These are phyloP conservation scores for Bimastos eiseni DNA, from an alignment of 2,888 invertebrate species.

Conservation along the genomic window DNA sequence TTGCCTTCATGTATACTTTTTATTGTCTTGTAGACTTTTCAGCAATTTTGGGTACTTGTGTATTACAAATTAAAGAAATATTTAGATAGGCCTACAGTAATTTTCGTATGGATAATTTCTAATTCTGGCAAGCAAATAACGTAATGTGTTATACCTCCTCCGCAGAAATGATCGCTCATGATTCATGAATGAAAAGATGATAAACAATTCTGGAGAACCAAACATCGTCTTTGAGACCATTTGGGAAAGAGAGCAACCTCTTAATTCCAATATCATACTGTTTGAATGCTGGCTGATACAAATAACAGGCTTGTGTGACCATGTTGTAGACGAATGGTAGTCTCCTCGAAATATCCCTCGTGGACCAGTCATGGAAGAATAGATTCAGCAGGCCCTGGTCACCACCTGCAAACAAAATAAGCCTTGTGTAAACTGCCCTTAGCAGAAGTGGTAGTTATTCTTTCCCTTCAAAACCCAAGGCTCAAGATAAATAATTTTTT, in stretches of 20 bases:
- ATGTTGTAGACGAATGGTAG: constrained; percentile 97
- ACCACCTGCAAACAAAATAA: constrained; percentile 62
- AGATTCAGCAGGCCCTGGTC: constrained; percentile 94
- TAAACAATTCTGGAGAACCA: not conserved
- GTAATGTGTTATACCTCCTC: not conserved
- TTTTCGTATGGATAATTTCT: too few species aligned
- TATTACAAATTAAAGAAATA: not conserved
- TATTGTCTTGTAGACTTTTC: not conserved
- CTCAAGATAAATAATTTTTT: not conserved
- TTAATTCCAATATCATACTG: too few species aligned
- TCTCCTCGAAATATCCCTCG: constrained; percentile 85
- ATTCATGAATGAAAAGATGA: not conserved
- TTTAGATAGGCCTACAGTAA: too few species aligned
- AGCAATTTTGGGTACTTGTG: not conserved
- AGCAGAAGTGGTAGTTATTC: not conserved
- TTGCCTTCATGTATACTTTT: not conserved
- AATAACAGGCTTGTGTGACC: constrained; percentile 91
- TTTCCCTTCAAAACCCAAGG: not conserved
- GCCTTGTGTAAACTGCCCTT: not conserved
- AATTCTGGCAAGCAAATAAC: too few species aligned
- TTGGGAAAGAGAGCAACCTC: not conserved
- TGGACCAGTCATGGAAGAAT: constrained; percentile 92
- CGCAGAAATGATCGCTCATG: not conserved
- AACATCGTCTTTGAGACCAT: not conserved
- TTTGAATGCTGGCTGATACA: constrained; percentile 94